These are phyloP conservation scores for Microchrysa polita DNA, from an alignment of 2,888 invertebrate species.

Conservation along the genomic window DNA sequence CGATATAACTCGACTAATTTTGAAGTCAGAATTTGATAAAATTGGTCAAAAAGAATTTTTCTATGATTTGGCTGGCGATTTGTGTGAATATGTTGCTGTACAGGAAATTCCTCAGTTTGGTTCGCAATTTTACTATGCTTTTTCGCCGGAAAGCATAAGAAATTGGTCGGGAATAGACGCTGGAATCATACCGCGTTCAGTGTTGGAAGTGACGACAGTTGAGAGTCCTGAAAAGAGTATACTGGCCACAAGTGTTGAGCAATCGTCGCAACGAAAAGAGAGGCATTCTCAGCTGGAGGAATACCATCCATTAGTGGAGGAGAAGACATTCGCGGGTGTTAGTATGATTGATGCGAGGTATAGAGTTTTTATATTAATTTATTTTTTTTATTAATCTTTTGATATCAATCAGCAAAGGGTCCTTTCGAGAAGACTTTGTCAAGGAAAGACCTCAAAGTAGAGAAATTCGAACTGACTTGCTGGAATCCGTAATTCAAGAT, in stretches of 20 bases:
- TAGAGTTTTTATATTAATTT: conserved; percentile 14
- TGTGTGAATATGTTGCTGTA: conserved; percentile 64
- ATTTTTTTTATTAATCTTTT: conserved; percentile 2
- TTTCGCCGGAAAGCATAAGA: conserved; percentile 64
- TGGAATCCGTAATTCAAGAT: neutral
- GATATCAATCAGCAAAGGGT: conserved; percentile 17
- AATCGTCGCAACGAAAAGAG: conserved; percentile 1
- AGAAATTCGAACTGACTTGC: neutral
- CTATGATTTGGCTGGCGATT: conserved; percentile 62
- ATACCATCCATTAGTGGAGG: neutral
- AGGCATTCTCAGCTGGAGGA: neutral
- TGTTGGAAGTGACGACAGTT: conserved; percentile 26
- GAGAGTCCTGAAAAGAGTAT: conserved; percentile 45
- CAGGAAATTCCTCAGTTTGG: conserved; percentile 67
- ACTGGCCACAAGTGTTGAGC: conserved; percentile 33
- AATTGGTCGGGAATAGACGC: conserved; percentile 62
- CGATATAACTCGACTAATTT: conserved; percentile 59
- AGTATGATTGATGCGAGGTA: conserved; percentile 30
- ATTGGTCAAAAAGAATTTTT: conserved; percentile 57
- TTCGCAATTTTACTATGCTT: conserved; percentile 66
- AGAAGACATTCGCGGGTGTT: conserved; percentile 6
- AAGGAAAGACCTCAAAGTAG: neutral
- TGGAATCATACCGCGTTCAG: conserved; percentile 59
- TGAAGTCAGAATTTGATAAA: conserved; percentile 56
- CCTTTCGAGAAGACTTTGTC: conserved; percentile 2